Percentiles rank a stretch among this genome's conserved stretches.
These are phyloP conservation scores for Seira ritae DNA, from an alignment of 2,888 invertebrate genomes.

Conservation along the genomic window DNA sequence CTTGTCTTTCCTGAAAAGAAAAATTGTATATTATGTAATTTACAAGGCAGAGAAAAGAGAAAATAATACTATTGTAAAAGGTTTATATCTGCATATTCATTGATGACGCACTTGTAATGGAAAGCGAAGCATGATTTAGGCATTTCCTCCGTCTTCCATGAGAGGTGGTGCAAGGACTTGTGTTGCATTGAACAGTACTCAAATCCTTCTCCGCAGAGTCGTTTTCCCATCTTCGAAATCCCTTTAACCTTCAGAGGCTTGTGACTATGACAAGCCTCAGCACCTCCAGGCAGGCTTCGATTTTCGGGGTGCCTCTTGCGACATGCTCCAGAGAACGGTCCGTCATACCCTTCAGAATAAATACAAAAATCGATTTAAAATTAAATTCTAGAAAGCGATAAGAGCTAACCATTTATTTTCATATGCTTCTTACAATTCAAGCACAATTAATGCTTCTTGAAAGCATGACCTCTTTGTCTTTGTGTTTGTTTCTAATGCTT, in stretches of 20 bases:
- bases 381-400: too few relatives aligned
- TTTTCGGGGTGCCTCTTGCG: constrained; percentile 66
- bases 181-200: constrained; percentile 67
- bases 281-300: constrained; percentile 60
- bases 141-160: constrained; percentile 69
- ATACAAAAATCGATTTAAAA: too few relatives aligned
- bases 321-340: constrained; percentile 51
- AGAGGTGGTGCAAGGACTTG: constrained; percentile 61
- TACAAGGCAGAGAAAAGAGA: too few relatives aligned
- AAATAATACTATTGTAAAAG: too few relatives aligned
- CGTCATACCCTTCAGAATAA: constrained; percentile 28
- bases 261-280: constrained; percentile 62
- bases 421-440: too few relatives aligned
- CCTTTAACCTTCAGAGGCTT: constrained; percentile 68
- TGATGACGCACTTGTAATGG: constrained; percentile 67
- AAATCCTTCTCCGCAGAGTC: constrained; percentile 65
- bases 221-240: constrained; percentile 62
- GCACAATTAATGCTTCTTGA: too few relatives aligned
- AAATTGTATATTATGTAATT: neutral
- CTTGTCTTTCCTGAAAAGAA: constrained; percentile 62
- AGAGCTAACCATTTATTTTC: too few relatives aligned
- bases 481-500: neutral
- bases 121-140: constrained; percentile 69
- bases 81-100: too few relatives aligned
- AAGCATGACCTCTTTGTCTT: neutral